phyloP scores from a whole-genome alignment of 2,113 vertebrate genomes.

The Pseudonaja textilis region DNA sequence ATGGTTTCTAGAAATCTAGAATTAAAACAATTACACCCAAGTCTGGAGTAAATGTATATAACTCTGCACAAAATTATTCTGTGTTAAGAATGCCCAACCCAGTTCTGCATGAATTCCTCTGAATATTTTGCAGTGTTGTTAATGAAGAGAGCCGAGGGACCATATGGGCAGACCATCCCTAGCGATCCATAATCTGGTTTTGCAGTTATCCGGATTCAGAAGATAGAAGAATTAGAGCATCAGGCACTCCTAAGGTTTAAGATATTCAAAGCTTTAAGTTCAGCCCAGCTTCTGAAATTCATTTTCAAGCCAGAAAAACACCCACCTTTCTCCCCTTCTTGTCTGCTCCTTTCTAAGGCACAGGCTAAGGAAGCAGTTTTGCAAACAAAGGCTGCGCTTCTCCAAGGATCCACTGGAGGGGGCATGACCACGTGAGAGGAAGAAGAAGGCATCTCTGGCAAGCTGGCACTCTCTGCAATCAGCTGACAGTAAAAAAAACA shows the following conservation, averaged over 20 bases:
- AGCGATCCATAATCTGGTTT: conserved; percentile 19
- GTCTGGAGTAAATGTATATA: not conserved
- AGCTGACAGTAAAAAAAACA: not conserved
- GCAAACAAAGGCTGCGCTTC: conserved; percentile 15
- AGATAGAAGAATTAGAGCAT: conserved; percentile 51
- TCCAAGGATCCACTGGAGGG: conserved; percentile 15
- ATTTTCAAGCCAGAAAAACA: conserved; percentile 51
- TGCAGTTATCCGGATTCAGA: conserved; percentile 51
- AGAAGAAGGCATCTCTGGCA: not conserved
- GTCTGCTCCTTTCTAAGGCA: not conserved
- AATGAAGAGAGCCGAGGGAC: conserved; percentile 32
- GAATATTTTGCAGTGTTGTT: conserved; percentile 48
- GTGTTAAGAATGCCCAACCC: conserved; percentile 27
- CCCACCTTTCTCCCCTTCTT: conserved; percentile 35
- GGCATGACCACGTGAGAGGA: not conserved
- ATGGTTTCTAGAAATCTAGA: not conserved
- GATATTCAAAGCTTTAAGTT: conserved; percentile 62
- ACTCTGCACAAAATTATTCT: not conserved
- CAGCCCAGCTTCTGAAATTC: conserved; percentile 28
- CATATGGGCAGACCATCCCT: conserved; percentile 12
- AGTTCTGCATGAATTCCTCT: conserved; percentile 43
- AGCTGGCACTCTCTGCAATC: conserved; percentile 29
- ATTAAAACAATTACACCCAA: not conserved
- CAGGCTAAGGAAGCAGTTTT: conserved; percentile 42
- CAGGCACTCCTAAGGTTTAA: conserved; percentile 21